Evolutionary conservation across 2,113 vertebrate genomes (phyloP), one percentile per base, ranked within the genome.

Genomic region (Cercopithecus mona): DNA sequence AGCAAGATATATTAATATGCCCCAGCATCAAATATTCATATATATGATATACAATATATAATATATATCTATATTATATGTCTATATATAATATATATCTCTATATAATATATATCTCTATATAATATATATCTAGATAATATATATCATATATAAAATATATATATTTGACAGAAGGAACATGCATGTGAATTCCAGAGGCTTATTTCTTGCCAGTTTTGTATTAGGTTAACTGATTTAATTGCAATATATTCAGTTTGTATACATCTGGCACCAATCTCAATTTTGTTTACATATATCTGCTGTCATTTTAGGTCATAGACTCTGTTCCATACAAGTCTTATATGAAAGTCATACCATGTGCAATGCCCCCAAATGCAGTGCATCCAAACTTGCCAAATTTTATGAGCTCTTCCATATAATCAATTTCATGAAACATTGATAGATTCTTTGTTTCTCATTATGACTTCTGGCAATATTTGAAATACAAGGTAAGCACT

Each of bases 201-300:
- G 13, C 32, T 72, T 75, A 45, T 92, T 5, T 94, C 40, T 94
- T 90, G 50, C n/a, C 20, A 83, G 14, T 90, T 72, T 83, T 95
- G 12, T 61, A 64, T 64, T 64, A 64, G 48, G n/a, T 57, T 30
- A 95, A 61, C 17, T 93, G 68, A 96, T 97, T 88, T 92, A 92
- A 61, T 85, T 90, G 83, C 38, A 93, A 50, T 72, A 38, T 16
- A 40, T 76, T 95, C 4, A 68, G n/a, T 50, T 64, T 94, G 27
- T 91, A 88, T 13, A 40, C 40, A 43, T 61, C 30, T 95, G 43
- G 22, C 9, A 88, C 52, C 22, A 78, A 30, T 82, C 57, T 90
- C 38, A 95, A 27, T 90, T 91, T 95, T 91, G 27, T 72, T 81
- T 80, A 55, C 1, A 66, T 89, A 30, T 85, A 55, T 76, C 12